Conservation (phyloP, 2,797 vertebrate genomes). For the Chiroxiphia lanceolata region DNA sequence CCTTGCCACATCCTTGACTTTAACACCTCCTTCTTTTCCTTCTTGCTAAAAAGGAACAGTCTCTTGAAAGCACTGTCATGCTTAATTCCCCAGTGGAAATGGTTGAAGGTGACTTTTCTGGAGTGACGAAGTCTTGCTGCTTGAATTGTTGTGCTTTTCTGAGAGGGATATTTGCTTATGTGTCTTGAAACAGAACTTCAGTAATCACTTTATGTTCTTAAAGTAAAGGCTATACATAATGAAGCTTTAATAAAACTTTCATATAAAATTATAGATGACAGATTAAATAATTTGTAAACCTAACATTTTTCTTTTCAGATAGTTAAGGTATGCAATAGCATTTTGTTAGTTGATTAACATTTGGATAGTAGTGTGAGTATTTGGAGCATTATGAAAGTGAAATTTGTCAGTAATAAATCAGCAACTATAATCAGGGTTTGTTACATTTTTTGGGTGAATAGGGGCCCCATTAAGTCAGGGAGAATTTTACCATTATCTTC, state of each 20-base stretch:
- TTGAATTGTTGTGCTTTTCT: background rate
- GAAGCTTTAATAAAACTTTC: background rate
- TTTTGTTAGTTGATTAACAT: background rate
- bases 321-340: background rate
- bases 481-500: slow-evolving; percentile 2
- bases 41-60: background rate
- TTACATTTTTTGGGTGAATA: background rate
- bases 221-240: background rate
- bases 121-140: background rate
- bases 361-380: background rate
- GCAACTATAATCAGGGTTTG: background rate
- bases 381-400: background rate
- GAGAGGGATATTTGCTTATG: background rate
- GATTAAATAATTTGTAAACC: background rate
- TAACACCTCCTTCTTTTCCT: background rate
- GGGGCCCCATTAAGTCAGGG: background rate
- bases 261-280: background rate
- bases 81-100: background rate
- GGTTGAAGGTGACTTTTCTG: slow-evolving; percentile 20
- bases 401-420: background rate
- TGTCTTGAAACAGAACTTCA: background rate
- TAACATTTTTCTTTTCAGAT: background rate
- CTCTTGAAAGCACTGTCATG: background rate
- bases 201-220: background rate
- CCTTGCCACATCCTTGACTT: background rate